Evolutionary conservation across 2,113 vertebrate species (phyloP), one percentile per base, ranked within the genome.

Genomic region (Diphyllodes magnificus): DNA sequence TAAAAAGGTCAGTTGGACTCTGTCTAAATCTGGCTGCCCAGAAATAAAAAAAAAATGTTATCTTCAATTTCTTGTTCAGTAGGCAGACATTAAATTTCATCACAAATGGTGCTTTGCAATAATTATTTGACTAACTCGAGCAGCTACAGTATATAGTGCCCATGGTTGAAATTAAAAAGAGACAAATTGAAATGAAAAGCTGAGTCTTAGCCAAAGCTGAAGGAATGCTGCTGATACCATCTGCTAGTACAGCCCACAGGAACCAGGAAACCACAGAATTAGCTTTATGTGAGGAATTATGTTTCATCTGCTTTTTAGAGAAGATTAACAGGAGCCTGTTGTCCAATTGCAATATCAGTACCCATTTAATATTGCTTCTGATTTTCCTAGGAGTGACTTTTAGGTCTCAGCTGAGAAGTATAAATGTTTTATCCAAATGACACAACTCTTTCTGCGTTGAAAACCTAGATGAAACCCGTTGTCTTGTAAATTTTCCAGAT

Each of bases 111-210:
- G n/a, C 83, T 95, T 93, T 91, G 53, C 77, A 69, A 85, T 82
- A 92, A 94, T 86, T 94, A 91, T 96, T 96, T 92, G 16, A 88
- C 78, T 90, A 94, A 91, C 75, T 84, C 6, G 14, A 95, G 75
- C 83, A 88, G 78, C 91, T 94, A 92, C 73, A 56, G 27, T 61
- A 73, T 93, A 94, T 85, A 72, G 47, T 77, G 25, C 89, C 91
- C 86, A 70, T 85, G 79, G 88, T 5, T 92, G 83, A 84, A 95
- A 65, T 78, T 92, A 95, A 94, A 82, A 94, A 83, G 78, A 91
- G 85, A 83, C 54, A 86, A 91, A 96, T 79, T 84, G 81, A 96
- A 93, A 94, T 40, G 45, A 88, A 88, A 79, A 91, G 53, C 45
- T 88, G 91, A 96, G 42, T 82, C 33, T 50, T 47, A 90, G 95